A percentile compares a stretch with the other conserved stretches of the same genome.
Evolutionary conservation across 2,888 invertebrate genomes (phyloP).

Genomic region (Pteria penguin): DNA sequence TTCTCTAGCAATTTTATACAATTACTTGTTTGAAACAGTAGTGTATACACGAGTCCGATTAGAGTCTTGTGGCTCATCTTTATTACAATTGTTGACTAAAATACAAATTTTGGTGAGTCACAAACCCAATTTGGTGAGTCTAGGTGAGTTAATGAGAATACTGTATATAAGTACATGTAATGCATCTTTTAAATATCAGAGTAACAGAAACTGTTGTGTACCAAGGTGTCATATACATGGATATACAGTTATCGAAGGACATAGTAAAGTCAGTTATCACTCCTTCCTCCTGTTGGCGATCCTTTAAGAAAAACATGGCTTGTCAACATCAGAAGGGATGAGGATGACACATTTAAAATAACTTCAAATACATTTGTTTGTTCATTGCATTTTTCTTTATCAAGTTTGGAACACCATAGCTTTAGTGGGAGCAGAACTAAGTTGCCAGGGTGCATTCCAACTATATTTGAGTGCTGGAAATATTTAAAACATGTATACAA

Average conservation of each 20-base stretch:
- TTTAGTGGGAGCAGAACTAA: not conserved
- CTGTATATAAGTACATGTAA: no score
- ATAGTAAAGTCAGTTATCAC: not conserved
- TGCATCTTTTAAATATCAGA: no score
- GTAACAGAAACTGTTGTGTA: no score
- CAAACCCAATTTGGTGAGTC: no score
- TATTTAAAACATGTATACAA: not conserved
- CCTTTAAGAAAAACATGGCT: constrained; percentile 19
- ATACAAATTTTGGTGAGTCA: no score
- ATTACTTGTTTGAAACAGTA: no score
- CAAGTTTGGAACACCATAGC: not conserved
- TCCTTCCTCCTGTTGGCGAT: constrained; percentile 21
- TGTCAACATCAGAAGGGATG: not conserved
- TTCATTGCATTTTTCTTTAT: not conserved
- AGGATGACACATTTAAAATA: not conserved
- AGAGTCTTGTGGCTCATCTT: no score
- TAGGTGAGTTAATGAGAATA: no score
- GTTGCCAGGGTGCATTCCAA: not conserved
- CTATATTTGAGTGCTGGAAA: constrained; percentile 4
- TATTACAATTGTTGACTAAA: no score
- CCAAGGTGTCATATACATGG: no score
- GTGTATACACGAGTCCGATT: no score
- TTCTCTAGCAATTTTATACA: no score
- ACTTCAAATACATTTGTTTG: not conserved
- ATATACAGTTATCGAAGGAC: not conserved